Conservation (phyloP, 1,140 invertebrate genomes). For the Panagrolaimus sp. region DNA sequence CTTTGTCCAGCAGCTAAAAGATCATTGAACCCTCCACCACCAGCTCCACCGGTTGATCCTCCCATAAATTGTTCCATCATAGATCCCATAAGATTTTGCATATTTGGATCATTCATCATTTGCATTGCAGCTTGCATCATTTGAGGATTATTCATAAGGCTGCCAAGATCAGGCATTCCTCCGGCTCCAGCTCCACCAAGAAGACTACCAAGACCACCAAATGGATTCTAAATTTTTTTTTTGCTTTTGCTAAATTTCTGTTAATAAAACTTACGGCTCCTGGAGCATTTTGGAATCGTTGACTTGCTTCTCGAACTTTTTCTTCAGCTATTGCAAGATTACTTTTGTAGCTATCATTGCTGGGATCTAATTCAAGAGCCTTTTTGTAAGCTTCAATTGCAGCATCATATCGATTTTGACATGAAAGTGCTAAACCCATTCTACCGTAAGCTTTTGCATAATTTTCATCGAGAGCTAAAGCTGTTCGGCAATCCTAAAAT, state of each 20-base stretch:
- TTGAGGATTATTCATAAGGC: conserved; percentile 43
- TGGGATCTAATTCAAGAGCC: conserved; percentile 81
- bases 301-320: conserved; percentile 60
- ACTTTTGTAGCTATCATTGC: conserved; percentile 81
- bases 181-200: conserved; percentile 24
- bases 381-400: conserved; percentile 79
- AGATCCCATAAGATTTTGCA: conserved; percentile 34
- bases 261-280: conserved; percentile 13
- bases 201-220: conserved; percentile 25
- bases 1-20: conserved; percentile 42
- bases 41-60: conserved; percentile 7
- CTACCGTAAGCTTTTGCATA: conserved; percentile 92
- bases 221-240: conserved; percentile 27
- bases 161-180: conserved; percentile 33
- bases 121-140: conserved; percentile 36
- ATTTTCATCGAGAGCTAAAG: conserved; percentile 76
- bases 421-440: conserved; percentile 81
- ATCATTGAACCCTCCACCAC: background rate
- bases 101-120: conserved; percentile 40
- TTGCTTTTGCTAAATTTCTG: background rate
- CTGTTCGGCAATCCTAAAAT: conserved; percentile 73
- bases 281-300: conserved; percentile 3
- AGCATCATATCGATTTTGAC: conserved; percentile 73
- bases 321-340: conserved; percentile 76
- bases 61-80: conserved; percentile 45